Conservation (phyloP, 2,888 invertebrate genomes). For the Caenorhabditis sulstoni region DNA sequence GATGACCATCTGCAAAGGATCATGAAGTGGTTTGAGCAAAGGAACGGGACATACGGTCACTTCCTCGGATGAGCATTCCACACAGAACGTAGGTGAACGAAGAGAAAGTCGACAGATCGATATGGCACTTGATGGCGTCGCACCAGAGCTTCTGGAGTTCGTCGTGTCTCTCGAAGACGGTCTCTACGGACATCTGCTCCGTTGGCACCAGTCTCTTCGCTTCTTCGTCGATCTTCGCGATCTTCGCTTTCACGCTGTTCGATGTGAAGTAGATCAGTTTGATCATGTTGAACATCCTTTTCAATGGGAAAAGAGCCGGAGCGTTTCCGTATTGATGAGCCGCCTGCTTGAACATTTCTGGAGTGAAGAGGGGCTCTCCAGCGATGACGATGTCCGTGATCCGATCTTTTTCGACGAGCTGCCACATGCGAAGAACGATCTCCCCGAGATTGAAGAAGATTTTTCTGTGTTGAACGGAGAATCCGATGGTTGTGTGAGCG, state of each 20-base stretch:
- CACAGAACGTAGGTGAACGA: constrained; percentile 76
- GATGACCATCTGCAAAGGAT: constrained; percentile 82
- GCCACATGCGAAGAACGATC: constrained; percentile 74
- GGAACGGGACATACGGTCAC: constrained; percentile 55
- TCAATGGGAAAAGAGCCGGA: constrained; percentile 39
- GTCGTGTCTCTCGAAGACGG: constrained; percentile 33
- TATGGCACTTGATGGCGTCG: constrained; percentile 66
- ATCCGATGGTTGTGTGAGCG: constrained; percentile 55
- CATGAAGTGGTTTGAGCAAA: background rate
- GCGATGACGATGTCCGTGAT: constrained; percentile 73
- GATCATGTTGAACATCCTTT: constrained; percentile 58
- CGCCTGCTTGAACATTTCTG: constrained; percentile 68
- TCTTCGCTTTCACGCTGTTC: constrained; percentile 33
- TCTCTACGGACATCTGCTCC: constrained; percentile 17
- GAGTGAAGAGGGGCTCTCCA: constrained; percentile 70
- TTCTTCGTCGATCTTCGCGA: constrained; percentile 47
- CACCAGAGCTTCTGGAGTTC: constrained; percentile 48
- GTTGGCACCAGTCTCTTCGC: constrained; percentile 40
- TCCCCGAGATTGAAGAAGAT: constrained; percentile 81
- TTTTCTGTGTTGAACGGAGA: constrained; percentile 80
- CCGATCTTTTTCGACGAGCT: constrained; percentile 74
- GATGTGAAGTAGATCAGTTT: constrained; percentile 50
- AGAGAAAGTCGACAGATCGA: constrained; percentile 71
- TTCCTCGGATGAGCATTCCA: constrained; percentile 75
- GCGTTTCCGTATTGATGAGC: constrained; percentile 53